These are phyloP conservation scores for Aplodontia rufa DNA, from an alignment of 2,113 vertebrate species.

Conservation along the genomic window DNA sequence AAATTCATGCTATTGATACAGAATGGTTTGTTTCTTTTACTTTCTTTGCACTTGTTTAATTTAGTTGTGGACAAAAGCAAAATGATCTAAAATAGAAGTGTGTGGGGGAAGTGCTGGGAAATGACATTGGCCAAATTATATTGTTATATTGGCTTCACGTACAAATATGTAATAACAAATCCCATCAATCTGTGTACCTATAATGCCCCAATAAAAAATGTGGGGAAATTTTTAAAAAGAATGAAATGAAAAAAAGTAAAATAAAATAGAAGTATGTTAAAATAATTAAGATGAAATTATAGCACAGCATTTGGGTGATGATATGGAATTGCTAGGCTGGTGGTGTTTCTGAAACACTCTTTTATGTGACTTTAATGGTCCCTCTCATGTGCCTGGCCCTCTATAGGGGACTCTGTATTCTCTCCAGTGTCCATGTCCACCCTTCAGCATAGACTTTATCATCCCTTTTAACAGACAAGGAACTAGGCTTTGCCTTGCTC, in stretches of 20 bases:
- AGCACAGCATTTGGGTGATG: not conserved
- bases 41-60: conserved; percentile 37
- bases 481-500: not conserved
- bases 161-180: no score
- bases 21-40: not conserved
- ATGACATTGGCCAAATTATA: no score
- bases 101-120: no score
- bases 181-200: no score
- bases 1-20: not conserved
- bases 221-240: no score
- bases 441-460: not conserved
- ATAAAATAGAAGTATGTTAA: not conserved
- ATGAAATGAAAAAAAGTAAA: no score
- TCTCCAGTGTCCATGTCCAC: not conserved
- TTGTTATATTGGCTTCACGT: no score
- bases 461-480: not conserved
- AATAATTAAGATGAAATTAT: conserved; percentile 5
- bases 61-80: not conserved
- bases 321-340: not conserved
- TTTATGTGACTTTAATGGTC: not conserved
- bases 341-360: not conserved
- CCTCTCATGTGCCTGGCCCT: not conserved
- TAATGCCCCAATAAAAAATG: no score
- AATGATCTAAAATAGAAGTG: not conserved
- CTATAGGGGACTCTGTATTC: not conserved